Evolutionary conservation across 2,113 vertebrate genomes (phyloP).

Genomic region (Neogale vison): DNA sequence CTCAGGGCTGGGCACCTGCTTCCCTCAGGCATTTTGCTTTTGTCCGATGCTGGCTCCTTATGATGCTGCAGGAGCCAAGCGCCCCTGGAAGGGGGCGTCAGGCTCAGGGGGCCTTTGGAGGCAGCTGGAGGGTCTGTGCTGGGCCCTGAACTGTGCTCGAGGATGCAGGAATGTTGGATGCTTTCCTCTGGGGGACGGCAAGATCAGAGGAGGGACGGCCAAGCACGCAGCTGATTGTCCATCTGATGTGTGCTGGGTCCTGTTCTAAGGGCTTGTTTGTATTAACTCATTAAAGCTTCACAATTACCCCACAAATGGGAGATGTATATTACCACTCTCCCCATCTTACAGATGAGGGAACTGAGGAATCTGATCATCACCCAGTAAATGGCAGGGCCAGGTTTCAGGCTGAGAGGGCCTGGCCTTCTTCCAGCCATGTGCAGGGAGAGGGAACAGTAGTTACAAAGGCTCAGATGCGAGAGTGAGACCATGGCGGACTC

Average conservation of each 20-base stretch:
- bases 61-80: too few species aligned
- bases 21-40: neutral
- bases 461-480: neutral
- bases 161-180: too few species aligned
- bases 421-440: neutral
- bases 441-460: neutral
- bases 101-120: neutral
- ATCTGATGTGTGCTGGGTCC: neutral
- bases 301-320: neutral
- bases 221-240: neutral
- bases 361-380: neutral
- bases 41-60: neutral
- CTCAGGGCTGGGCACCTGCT: neutral
- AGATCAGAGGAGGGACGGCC: fast-evolving
- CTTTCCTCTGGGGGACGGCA: fast-evolving
- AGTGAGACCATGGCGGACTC: fast-evolving
- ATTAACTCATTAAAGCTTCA: neutral
- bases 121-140: neutral
- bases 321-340: neutral
- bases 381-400: neutral
- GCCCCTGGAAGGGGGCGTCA: neutral
- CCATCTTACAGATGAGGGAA: neutral
- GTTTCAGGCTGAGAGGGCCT: neutral
- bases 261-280: neutral
- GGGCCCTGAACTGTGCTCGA: neutral